Base-by-base conservation (phyloP, 1,140 invertebrate species). In the Brachionus rotundiformis region DNA sequence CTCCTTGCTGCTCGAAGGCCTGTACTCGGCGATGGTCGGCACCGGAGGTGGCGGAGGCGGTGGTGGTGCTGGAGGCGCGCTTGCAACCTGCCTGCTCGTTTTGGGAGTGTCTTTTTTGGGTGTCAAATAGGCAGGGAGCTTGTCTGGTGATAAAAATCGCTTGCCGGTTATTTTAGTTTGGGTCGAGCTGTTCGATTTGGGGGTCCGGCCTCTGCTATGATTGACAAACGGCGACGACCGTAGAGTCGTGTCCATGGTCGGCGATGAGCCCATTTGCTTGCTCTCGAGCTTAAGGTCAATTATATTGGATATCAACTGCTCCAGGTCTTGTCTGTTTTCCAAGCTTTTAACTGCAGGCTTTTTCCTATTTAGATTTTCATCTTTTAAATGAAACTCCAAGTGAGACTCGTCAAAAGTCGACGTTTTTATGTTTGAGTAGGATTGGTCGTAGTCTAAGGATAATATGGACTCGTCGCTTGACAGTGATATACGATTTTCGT, bases 91-190 rank as follows among this genome's bases (percentile, higher is more conserved):
- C 0, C 36, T 13, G 16, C 16, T 71, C 2, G 36, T 71, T 36
- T 36, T 19, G 13, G 16, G 33, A 23, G 68, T 44, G 4, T 27
- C 19, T 25, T 19, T 73, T 73, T 73, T 73, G 0, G 36, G 39
- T 19, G 19, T 73, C 11, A 73, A 1, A 44, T 44, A 41, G 16
- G 39, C 36, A 0, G 68, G 68, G 13, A 73, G 41, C 11, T 73
- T 73, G 41, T 73, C 68, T n/a, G 68, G 68, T n/a, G 68, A 73
- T 11, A 44, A 73, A 44, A 73, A 73, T 73, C 68, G 25, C 41
- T 73, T 73, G 41, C 25, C 23, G n/a, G 68, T 73, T 44, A 73
- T 73, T 47, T 73, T 73, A 25, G 68, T 73, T 73, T 73, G 68
- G 0, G 63, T 68, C 6, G 63, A 68, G 16, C 29, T 41, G 31